Evolutionary conservation across 2,113 vertebrate species (phyloP).

Genomic region (Nettapus auritus): DNA sequence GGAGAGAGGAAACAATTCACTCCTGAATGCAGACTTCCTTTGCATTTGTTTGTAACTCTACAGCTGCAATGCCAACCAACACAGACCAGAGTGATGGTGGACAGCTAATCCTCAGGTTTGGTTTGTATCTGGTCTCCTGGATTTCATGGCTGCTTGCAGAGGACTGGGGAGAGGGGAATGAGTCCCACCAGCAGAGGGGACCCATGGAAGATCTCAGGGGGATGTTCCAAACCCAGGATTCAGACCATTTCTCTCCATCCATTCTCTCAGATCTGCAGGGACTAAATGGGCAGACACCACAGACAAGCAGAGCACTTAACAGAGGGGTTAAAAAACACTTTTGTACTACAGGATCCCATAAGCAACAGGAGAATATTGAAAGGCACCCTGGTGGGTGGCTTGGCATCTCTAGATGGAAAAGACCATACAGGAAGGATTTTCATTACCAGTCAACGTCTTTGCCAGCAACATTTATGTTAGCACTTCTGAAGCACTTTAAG

Average conservation of each 20-base stretch:
- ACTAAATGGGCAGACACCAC: background rate
- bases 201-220: background rate
- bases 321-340: background rate
- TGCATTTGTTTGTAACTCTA: background rate
- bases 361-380: background rate
- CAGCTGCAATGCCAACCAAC: background rate
- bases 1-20: background rate
- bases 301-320: background rate
- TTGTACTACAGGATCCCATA: background rate
- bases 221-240: fast-evolving
- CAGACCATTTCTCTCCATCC: background rate
- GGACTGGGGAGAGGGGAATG: background rate
- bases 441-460: background rate
- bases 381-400: background rate
- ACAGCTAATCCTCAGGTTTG: background rate
- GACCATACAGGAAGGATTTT: background rate
- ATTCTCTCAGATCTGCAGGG: background rate
- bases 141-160: background rate
- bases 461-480: background rate
- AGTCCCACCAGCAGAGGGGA: background rate
- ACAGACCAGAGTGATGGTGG: background rate
- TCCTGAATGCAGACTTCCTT: background rate
- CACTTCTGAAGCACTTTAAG: background rate
- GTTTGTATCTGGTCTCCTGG: background rate
- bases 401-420: background rate